phyloP scores from a whole-genome alignment of 2,113 vertebrate species.

The Arenaria interpres region DNA sequence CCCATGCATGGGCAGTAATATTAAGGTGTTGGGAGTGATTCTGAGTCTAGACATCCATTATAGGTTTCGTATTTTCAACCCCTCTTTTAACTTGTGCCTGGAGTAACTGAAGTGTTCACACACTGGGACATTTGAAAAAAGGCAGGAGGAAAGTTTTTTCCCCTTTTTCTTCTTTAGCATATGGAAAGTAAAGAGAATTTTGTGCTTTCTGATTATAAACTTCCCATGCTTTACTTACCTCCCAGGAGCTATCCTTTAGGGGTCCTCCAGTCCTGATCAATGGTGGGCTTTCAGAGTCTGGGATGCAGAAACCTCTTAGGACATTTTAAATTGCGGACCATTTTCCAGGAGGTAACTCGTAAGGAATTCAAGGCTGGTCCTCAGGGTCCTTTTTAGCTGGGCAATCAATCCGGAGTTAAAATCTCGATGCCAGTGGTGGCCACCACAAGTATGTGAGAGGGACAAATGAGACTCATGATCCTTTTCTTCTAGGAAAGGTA shows the following conservation, averaged over 20 bases:
- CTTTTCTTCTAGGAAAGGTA: neutral
- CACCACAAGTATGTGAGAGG: neutral
- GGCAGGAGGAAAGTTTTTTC: neutral
- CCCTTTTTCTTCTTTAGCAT: neutral
- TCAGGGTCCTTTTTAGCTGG: neutral
- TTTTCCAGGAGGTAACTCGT: neutral
- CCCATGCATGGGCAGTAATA: neutral
- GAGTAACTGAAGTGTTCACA: neutral
- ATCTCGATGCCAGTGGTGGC: neutral
- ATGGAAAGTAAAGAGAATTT: neutral
- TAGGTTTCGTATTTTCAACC: neutral
- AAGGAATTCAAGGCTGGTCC: neutral
- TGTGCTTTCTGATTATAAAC: neutral
- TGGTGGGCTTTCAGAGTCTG: neutral
- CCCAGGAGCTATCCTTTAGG: neutral
- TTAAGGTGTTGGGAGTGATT: neutral
- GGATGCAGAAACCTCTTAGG: neutral
- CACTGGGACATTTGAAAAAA: neutral
- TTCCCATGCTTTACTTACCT: neutral
- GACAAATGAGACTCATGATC: neutral
- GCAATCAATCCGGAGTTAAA: neutral
- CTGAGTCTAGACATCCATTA: slow-evolving; percentile 54
- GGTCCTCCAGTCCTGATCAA: neutral
- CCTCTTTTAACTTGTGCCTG: slow-evolving; percentile 20
- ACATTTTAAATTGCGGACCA: neutral